Evolutionary conservation across 2,888 invertebrate genomes (phyloP).

Genomic region (Cantharis rufa): DNA sequence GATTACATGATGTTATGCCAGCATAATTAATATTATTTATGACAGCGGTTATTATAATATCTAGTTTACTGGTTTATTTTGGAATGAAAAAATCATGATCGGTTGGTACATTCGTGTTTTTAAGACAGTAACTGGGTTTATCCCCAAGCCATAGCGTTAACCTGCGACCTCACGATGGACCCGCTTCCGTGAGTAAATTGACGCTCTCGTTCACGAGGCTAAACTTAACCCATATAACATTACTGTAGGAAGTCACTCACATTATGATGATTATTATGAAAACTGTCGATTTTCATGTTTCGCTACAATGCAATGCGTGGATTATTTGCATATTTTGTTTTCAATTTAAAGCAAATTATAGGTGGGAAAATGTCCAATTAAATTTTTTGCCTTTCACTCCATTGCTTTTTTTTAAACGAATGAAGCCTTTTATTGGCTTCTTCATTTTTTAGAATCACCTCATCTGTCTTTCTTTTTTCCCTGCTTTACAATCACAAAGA

Average conservation of each 20-base stretch:
- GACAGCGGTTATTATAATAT: conserved; percentile 4
- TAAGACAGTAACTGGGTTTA: conserved; percentile 25
- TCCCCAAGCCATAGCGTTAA: conserved; percentile 20
- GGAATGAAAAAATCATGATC: conserved; percentile 4
- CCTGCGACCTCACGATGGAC: conserved; percentile 23
- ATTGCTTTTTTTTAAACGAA: not conserved
- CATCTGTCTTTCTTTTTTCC: not conserved
- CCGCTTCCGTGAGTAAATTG: conserved; percentile 31
- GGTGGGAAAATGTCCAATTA: not conserved
- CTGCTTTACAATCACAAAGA: too few species aligned
- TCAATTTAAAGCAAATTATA: not conserved
- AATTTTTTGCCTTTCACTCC: not conserved
- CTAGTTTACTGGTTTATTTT: conserved; percentile 9
- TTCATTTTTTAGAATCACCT: not conserved
- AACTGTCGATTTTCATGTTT: conserved; percentile 8
- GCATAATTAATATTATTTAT: conserved; percentile 5
- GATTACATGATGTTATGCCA: not conserved
- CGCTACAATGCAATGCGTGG: not conserved
- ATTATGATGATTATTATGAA: conserved; percentile 1
- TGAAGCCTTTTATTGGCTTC: not conserved
- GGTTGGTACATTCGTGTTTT: conserved; percentile 11
- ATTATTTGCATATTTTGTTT: not conserved
- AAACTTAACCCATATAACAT: conserved; percentile 23
- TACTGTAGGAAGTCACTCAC: conserved; percentile 5
- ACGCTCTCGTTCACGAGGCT: conserved; percentile 26